Evolutionary conservation across 2,797 vertebrate species (phyloP).

Genomic region (Trematomus bernacchii): DNA sequence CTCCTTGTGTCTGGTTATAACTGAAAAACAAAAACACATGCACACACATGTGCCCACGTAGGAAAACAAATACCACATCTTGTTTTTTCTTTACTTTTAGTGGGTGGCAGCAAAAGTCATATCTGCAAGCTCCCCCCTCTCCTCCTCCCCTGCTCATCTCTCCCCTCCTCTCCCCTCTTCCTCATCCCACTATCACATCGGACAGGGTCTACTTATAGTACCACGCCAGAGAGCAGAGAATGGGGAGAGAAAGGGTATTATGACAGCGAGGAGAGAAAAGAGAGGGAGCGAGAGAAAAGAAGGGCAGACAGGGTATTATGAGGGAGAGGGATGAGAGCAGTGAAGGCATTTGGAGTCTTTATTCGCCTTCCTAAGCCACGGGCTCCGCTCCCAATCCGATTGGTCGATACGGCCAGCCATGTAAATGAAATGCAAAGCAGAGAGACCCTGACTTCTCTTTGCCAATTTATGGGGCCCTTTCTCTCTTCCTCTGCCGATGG

Average conservation of each 20-base stretch:
- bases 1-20: slow-evolving; percentile 6
- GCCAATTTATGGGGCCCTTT: slow-evolving; percentile 76
- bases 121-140: slow-evolving; percentile 26
- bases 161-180: slow-evolving; percentile 30
- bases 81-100: slow-evolving; percentile 17
- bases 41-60: slow-evolving; percentile 8
- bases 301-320: slow-evolving; percentile 85
- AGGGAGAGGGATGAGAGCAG: slow-evolving; percentile 83
- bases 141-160: slow-evolving; percentile 13
- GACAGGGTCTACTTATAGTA: slow-evolving; percentile 82
- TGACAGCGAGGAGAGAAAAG: slow-evolving; percentile 77
- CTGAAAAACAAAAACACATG: slow-evolving; percentile 1
- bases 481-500: slow-evolving; percentile 63
- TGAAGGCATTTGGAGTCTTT: slow-evolving; percentile 86
- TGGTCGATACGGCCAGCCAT: slow-evolving; percentile 91
- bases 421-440: slow-evolving; percentile 94
- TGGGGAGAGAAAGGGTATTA: slow-evolving; percentile 82
- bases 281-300: slow-evolving; percentile 80
- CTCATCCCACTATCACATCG: slow-evolving; percentile 80
- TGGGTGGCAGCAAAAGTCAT: slow-evolving; percentile 65
- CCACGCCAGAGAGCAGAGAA: slow-evolving; percentile 74
- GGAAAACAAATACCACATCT: slow-evolving; percentile 29
- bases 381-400: slow-evolving; percentile 86
- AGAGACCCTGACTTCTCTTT: slow-evolving; percentile 78
- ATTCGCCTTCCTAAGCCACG: slow-evolving; percentile 84